A percentile compares a stretch with the other conserved stretches of the same genome.
Conservation (phyloP, 2,113 vertebrate species). For the Colius striatus region DNA sequence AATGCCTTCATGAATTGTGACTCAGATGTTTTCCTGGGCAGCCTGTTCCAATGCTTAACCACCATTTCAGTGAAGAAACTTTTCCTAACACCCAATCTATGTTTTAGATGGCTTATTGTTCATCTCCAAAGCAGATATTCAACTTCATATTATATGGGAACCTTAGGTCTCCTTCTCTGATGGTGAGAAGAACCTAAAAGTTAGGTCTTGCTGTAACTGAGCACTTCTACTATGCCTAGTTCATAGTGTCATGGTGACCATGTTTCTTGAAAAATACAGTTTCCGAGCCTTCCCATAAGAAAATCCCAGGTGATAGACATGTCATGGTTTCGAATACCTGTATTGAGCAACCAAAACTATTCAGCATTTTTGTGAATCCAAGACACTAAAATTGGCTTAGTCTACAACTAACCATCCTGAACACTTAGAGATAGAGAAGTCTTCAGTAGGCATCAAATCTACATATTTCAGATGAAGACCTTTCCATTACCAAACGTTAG, state of each 20-base stretch:
- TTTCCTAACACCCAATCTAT: background rate
- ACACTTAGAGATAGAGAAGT: background rate
- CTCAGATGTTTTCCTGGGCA: background rate
- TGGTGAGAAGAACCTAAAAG: background rate
- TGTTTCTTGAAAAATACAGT: background rate
- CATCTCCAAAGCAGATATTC: background rate
- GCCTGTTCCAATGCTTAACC: background rate
- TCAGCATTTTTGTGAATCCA: rapidly evolving
- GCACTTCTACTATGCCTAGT: background rate
- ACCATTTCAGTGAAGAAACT: background rate
- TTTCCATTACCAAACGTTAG: background rate
- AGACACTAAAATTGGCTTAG: background rate
- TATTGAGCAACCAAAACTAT: background rate
- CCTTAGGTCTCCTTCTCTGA: background rate
- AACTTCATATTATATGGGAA: background rate
- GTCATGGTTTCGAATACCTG: background rate
- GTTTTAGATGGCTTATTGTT: background rate
- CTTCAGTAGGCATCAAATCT: background rate
- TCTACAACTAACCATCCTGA: background rate
- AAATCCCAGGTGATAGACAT: background rate
- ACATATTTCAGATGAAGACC: background rate
- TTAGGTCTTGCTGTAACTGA: background rate
- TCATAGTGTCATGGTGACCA: background rate
- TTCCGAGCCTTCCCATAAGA: background rate
- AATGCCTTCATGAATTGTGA: background rate